Base-by-base conservation (phyloP, 2,888 invertebrate species). In the Caenorhabditis sulstoni region DNA sequence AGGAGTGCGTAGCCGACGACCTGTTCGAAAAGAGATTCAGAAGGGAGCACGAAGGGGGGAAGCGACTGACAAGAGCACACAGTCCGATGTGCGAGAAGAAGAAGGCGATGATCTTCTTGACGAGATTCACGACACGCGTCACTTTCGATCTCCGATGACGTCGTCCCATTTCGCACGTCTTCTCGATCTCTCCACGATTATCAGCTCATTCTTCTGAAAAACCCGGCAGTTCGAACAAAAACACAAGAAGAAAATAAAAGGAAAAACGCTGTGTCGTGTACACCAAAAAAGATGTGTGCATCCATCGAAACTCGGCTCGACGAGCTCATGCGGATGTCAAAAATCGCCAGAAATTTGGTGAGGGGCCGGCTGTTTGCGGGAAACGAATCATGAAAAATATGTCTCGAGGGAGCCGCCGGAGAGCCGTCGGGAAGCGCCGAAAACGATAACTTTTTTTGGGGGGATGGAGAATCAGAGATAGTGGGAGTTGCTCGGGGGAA, bases 1-100 rank as follows among this genome's bases (percentile, higher is more conserved):
- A 89, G 81, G 18, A 86, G 81, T 18, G 89, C 87, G 67, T 90
- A 90, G 8, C 89, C 90, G 29, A 90, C 86, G 5, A 90, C 90
- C 87, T 88, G 29, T 29, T 3, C 4, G 29, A 11, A 14, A 41
- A 41, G 11, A n/a, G n/a, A n/a, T n/a, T 47, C 3, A 29, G 29
- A 29, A 5, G 14, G 8, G 35, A 14, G 14, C 53, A 23, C 0
- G 12, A 55, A 16, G 47, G 14, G 7, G 3, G 8, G 20, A 47
- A 22, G 12, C 9, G 16, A 75, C 94, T 93, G 82, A 95, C 95
- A 71, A 95, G 91, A 29, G 93, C 92, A 81, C 88, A 90, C 23
- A 90, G 71, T 29, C 90, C 90, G 39, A 90, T 89, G 67, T 90
- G 90, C 8, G 90, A 89, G 59, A 90, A 89, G 83, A 90, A 87